Evolutionary conservation across 2,113 vertebrate species (phyloP), one percentile per base, ranked within the genome.

Genomic region (Sinocyclocheilus anophthalmus): DNA sequence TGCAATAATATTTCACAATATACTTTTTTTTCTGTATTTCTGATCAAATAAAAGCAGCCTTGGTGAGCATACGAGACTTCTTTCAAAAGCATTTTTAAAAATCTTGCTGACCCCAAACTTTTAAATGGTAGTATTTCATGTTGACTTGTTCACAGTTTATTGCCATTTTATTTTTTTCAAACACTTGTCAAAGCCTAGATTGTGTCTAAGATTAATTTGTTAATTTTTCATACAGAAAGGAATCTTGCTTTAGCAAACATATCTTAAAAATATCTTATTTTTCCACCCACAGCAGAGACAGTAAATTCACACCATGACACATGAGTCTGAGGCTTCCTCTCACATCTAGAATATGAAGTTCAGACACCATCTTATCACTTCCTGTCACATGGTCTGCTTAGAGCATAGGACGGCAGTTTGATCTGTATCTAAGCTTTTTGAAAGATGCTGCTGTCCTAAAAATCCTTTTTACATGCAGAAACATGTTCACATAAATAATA

Each of bases 271-370:
- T 63, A 80, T 80, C 12, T 61, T 69, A 39, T 12, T 9, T 48
- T 85, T 69, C 26, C 26, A 8, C 37, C 39, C 84, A 57, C 26
- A 77, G 45, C 72, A 81, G 81, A 67, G 83, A 81, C 50, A 83
- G 57, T 83, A 80, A 67, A 86, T 69, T 84, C 88, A 81, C 76
- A 86, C 91, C 73, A 83, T 88, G 85, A 88, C 83, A 88, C 79
- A 87, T 26, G 26, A 26, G 83, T 83, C 59, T 73, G 84, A 88
- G 77, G 82, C 81, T 88, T 88, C 89, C 81, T 87, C 88, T 87
- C 81, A 77, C 67, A 91, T 86, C 82, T 81, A 88, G 82, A 59
- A 81, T 84, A 88, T 79, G 48, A 87, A 84, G 87, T 89, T 82
- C 37, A 87, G 81, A 80, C 83, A 83, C 84, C 79, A 42, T 84